Evolutionary conservation across 2,113 vertebrate genomes (phyloP).

Genomic region (Percopsis transmontana): DNA sequence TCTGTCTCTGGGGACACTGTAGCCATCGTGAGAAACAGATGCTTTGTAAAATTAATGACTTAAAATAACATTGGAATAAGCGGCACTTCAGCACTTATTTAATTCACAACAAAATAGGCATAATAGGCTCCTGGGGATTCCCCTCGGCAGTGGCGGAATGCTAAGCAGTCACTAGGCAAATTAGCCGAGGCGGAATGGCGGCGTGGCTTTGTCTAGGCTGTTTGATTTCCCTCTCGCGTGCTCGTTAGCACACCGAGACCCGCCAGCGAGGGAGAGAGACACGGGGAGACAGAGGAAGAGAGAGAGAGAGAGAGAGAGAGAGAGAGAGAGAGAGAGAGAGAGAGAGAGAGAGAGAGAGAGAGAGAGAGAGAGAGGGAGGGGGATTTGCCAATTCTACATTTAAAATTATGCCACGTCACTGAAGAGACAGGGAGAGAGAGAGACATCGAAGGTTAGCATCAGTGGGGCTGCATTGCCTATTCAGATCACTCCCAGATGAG

Average conservation of each 20-base stretch:
- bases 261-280: slow-evolving; percentile 6
- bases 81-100: slow-evolving; percentile 75
- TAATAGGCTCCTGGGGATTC: slow-evolving; percentile 76
- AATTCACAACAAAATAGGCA: slow-evolving; percentile 76
- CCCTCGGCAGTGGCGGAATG: slow-evolving; percentile 69
- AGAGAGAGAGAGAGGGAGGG: slow-evolving; percentile 3
- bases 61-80: slow-evolving; percentile 76
- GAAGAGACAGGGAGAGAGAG: slow-evolving; percentile 24
- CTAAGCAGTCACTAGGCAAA: slow-evolving; percentile 73
- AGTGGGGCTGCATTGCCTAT: slow-evolving; percentile 53
- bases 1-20: slow-evolving; percentile 65
- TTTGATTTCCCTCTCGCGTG: slow-evolving; percentile 57
- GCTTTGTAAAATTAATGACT: slow-evolving; percentile 76
- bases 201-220: slow-evolving; percentile 58
- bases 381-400: slow-evolving; percentile 32
- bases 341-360: background rate
- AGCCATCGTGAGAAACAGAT: slow-evolving; percentile 69
- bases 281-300: too few relatives aligned
- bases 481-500: slow-evolving; percentile 60
- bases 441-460: slow-evolving; percentile 67
- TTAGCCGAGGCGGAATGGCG: slow-evolving; percentile 67
- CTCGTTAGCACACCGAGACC: slow-evolving; percentile 62
- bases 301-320: background rate
- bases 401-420: slow-evolving; percentile 67
- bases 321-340: background rate